Base-by-base conservation (phyloP, 2,113 vertebrate species). In the Heloderma charlesbogerti region DNA sequence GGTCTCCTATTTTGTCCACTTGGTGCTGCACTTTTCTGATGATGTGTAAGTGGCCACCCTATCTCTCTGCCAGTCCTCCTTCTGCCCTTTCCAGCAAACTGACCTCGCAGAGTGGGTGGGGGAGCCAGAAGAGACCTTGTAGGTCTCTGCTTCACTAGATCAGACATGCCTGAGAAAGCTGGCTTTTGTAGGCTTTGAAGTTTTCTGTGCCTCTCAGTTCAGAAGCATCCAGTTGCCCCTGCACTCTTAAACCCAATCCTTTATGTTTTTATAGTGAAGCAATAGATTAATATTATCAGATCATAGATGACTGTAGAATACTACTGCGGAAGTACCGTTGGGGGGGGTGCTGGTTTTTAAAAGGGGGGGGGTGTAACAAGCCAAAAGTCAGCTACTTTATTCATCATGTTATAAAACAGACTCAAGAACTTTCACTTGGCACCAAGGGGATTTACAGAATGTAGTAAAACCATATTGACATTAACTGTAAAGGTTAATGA, bases 401-500 rank as follows among this genome's bases (percentile, higher is more conserved):
- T 91, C 13, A 83, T 87, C 0, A 54, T 87, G 92, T 88, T 90
- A 66, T 74, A 93, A 34, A 71, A 10, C 45, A 43, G 10, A 79
- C 84, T 90, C 9, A 80, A 88, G 63, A 93, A 89, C 89, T 94
- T 95, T 94, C 86, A 86, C 84, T 80, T 89, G 40, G 40, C 18
- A 84, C 25, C 40, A 87, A 3, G 1, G 57, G 48, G 66, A 94
- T 37, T 0, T 89, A 80, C 91, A 94, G 78, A 94, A 94, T 90
- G 71, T n/a, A 90, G 85, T 91, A 90, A 95, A 91, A 94, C 45
- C 51, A 31, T 84, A 84, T 78, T 90, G 79, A 87, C 86, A 81
- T 90, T 91, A 93, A 92, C 31, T 87, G 74, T 74, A 92, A 94
- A 95, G 81, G n/a, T 93, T 94, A 92, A 93, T 95, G 90, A 91